These are phyloP conservation scores for Philereme vetulata DNA, from an alignment of 2,888 invertebrate genomes.

Conservation along the genomic window DNA sequence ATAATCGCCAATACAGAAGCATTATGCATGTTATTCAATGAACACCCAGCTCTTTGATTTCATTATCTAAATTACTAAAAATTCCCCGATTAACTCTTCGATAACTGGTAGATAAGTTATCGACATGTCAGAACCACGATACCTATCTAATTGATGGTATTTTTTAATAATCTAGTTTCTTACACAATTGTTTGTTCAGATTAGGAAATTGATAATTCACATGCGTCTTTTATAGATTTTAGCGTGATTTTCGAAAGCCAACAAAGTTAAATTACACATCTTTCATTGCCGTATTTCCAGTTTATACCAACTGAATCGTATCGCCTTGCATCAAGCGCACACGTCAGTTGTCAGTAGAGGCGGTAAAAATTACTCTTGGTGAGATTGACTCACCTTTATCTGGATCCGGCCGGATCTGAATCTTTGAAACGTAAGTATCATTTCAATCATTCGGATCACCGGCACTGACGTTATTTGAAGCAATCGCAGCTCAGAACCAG, in stretches of 20 bases:
- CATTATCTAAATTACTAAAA: conserved; percentile 17
- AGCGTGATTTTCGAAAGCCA: not conserved
- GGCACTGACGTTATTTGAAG: too few species aligned
- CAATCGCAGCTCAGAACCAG: too few species aligned
- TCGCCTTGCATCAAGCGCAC: too few species aligned
- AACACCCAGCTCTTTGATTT: conserved; percentile 15
- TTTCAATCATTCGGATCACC: too few species aligned
- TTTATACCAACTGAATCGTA: too few species aligned
- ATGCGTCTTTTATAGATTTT: conserved; percentile 2
- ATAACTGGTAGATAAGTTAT: conserved; percentile 10
- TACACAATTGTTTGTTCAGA: conserved; percentile 9
- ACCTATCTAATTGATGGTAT: conserved; percentile 22
- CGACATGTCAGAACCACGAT: conserved; percentile 16
- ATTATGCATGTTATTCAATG: conserved; percentile 18
- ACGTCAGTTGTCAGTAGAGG: too few species aligned
- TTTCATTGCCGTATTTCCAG: too few species aligned
- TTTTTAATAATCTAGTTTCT: conserved; percentile 15
- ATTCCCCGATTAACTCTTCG: conserved; percentile 9
- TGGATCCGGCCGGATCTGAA: too few species aligned
- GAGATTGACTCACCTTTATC: too few species aligned
- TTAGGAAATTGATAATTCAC: conserved; percentile 10
- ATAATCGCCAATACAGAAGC: conserved; percentile 24
- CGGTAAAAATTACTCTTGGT: too few species aligned
- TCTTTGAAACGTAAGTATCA: too few species aligned
- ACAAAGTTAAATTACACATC: not conserved